Base-by-base conservation (phyloP, 2,888 invertebrate species). In the Rhimphoctona megacephalus region DNA sequence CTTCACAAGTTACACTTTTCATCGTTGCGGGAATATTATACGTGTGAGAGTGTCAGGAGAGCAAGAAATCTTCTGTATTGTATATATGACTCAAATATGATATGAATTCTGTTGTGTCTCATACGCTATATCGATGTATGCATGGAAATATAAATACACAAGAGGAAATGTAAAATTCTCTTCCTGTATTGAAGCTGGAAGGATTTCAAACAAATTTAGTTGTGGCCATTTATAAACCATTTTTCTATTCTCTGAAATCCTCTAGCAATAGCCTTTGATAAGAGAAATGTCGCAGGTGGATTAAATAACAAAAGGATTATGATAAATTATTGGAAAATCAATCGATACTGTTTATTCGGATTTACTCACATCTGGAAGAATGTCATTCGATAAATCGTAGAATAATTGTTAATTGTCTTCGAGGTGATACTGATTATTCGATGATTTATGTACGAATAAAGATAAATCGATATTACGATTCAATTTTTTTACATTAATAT, bases 1-100 rank as follows among this genome's bases (percentile, higher is more conserved):
- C 69, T 25, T 17, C 30, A 39, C 22, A 82, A 82, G 89, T 89
- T 88, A 89, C 80, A 87, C 79, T 87, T 89, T 85, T 87, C 87
- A 84, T 76, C 82, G 66, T 25, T 36, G 52, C 69, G 49, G 57
- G n/a, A 72, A 54, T 77, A 43, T 81, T 77, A 70, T 85, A 57
- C 72, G 78, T 73, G 73, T 79, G 70, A 79, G 77, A 83, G 80
- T 73, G 49, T 54, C 83, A 66, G 33, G 25, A 70, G 78, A 57
- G 54, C 46, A 39, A 67, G 19, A 49, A 73, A 85, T 64, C 49
- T 54, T 81, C 77, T n/a, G 67, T 73, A 33, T 70, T 70, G 19
- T 57, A 54, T 14, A 39, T 46, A 22, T 49, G 54, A 66, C 66
- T 30, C 57, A 30, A 78, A 73, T 85, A 64, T 36, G 54, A 74